A percentile compares a stretch with the other conserved stretches of the same genome.
Conservation (phyloP, 2,797 vertebrate genomes). For the Iguana delicatissima region DNA sequence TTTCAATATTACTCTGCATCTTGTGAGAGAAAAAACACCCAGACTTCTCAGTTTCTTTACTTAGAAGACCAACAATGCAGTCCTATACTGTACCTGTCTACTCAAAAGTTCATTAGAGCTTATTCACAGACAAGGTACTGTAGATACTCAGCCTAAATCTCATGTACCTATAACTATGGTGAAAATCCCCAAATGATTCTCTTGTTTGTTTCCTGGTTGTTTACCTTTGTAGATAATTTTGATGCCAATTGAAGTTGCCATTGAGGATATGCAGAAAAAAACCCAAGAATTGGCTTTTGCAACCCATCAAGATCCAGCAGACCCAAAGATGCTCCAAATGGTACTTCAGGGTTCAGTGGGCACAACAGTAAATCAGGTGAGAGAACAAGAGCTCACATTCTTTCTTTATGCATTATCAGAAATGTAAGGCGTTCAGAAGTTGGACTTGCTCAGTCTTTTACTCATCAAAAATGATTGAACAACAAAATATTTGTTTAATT, state of each 20-base stretch:
- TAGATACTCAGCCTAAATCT: not conserved
- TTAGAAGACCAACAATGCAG: not conserved
- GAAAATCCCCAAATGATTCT: not conserved
- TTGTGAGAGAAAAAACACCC: not conserved
- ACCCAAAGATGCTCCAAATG: slow-evolving; percentile 99
- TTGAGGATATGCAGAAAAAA: slow-evolving; percentile 99
- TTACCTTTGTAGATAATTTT: slow-evolving; percentile 89
- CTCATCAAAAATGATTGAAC: not conserved
- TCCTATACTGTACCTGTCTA: not conserved
- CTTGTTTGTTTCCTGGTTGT: slow-evolving; percentile 2
- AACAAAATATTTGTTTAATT: not conserved
- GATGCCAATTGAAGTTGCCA: slow-evolving; percentile 97
- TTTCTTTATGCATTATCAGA: rapidly evolving
- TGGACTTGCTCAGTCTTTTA: not conserved
- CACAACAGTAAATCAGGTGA: slow-evolving; percentile 97
- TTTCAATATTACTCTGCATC: not conserved
- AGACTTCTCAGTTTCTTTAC: not conserved
- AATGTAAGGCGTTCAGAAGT: not conserved
- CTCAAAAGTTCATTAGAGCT: not conserved
- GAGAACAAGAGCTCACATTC: slow-evolving; percentile 29
- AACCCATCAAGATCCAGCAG: slow-evolving; percentile 96
- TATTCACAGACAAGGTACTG: not conserved
- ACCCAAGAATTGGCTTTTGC: slow-evolving; percentile 97
- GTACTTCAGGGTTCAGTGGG: slow-evolving; percentile 98
- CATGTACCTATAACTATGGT: not conserved